These are phyloP conservation scores for Drosophila parabipectinata DNA, from an alignment of 1,140 invertebrate species.

Conservation along the genomic window DNA sequence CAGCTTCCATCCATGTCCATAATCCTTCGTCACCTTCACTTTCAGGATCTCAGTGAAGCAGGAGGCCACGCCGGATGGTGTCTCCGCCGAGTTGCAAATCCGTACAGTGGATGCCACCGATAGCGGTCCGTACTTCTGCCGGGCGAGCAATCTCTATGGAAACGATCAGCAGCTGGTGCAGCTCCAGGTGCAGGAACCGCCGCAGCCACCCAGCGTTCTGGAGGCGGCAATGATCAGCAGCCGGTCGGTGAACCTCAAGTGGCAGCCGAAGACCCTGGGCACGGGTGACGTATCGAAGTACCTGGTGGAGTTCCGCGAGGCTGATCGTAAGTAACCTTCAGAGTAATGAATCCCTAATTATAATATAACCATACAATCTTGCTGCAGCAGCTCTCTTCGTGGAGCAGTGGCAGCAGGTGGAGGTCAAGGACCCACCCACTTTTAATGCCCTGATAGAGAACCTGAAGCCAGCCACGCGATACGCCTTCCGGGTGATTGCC, in stretches of 20 bases:
- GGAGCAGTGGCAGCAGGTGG: conserved; percentile 88
- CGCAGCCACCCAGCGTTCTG: conserved; percentile 88
- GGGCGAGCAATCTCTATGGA: conserved; percentile 92
- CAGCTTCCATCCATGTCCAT: not conserved
- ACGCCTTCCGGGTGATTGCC: conserved; percentile 90
- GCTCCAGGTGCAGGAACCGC: conserved; percentile 92
- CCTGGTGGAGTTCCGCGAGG: conserved; percentile 89
- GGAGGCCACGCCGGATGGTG: conserved; percentile 88
- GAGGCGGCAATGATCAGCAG: conserved; percentile 89
- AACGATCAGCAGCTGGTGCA: conserved; percentile 92
- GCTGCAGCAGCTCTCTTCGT: conserved; percentile 63
- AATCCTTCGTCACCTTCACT: conserved; percentile 5
- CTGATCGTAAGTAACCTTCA: conserved; percentile 84
- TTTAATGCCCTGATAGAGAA: conserved; percentile 88
- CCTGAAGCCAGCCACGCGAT: conserved; percentile 91
- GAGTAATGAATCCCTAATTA: too few relatives aligned
- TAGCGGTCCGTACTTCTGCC: conserved; percentile 92
- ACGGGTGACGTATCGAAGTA: conserved; percentile 90
- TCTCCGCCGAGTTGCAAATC: conserved; percentile 90
- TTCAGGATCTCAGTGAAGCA: conserved; percentile 88
- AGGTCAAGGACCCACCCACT: conserved; percentile 87
- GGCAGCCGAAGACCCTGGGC: conserved; percentile 89
- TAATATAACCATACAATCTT: not conserved
- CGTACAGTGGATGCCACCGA: conserved; percentile 89
- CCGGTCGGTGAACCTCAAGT: conserved; percentile 89